Base-by-base conservation (phyloP, 2,797 vertebrate genomes). In the Odontamblyopus lacepedii region DNA sequence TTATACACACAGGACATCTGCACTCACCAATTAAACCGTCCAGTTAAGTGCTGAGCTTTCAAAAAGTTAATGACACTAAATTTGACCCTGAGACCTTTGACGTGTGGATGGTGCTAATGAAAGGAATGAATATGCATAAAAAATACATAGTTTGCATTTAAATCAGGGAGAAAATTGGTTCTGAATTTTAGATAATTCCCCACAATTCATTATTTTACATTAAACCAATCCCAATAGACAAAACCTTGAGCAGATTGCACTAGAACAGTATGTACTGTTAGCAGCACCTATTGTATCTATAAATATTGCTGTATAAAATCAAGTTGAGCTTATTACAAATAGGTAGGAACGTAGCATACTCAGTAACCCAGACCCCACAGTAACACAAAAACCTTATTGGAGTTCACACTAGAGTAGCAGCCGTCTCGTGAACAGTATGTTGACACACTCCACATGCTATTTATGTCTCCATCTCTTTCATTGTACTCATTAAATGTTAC, bases 401-500 rank as follows among this genome's bases (percentile, higher is more conserved):
- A 67, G 19, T 27, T 18, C 63, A 71, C 60, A 68, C 13, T 32
- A 35, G 32, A 5, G 32, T 35, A 5, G 6, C 32, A 35, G 32
- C 35, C 19, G 44, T n/a, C 12, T n/a, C 27, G 11, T 13, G 26
- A 7, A 44, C 3, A 44, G 44, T 27, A 50, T 55, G 71, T 8
- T 6, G 30, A 3, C 18, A 13, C n/a, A 26, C 51, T 1, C 44
- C 18, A 35, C 35, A 44, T 38, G n/a, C 41, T 59, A 68, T 65
- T 44, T 56, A 23, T 30, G 61, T 48, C 56, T 48, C 13, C 9
- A 32, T 73, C 27, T 61, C 62, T 69, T 48, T 80, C 18, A 78
- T 51, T 48, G n/a, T 61, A 83, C 69, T 79, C 76, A 86, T 82
- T 80, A 91, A 92, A 90, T 89, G 91, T 86, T 91, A 94, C 94